These are phyloP conservation scores for Leucoraja ocellata DNA, from an alignment of 2,797 vertebrate species.

Conservation along the genomic window DNA sequence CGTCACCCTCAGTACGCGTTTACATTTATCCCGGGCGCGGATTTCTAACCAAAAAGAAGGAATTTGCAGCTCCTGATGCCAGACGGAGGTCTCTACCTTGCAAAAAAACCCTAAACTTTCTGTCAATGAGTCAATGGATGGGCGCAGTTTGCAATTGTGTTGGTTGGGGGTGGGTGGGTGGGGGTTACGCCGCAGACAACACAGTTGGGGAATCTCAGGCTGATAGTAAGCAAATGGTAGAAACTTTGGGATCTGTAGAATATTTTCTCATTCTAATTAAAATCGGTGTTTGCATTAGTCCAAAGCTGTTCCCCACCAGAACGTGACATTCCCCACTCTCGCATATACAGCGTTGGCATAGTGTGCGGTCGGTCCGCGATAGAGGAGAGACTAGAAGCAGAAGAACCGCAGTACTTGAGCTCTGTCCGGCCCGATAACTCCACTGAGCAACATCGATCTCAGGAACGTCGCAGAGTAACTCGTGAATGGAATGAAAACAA, in stretches of 20 bases:
- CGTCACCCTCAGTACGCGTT: no score
- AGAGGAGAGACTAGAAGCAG: no score
- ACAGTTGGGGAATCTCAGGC: background rate
- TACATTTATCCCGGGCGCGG: background rate
- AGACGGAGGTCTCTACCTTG: background rate
- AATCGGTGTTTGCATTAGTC: background rate
- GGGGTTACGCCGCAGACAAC: background rate
- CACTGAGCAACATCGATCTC: background rate
- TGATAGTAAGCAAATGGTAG: background rate
- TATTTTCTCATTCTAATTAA: background rate
- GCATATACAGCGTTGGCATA: background rate
- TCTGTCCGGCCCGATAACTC: background rate
- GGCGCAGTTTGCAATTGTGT: no score
- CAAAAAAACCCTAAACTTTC: background rate
- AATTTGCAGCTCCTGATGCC: background rate
- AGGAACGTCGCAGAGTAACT: background rate
- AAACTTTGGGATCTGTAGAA: background rate
- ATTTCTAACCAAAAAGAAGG: background rate
- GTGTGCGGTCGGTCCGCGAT: no score
- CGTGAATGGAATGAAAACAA: conserved; percentile 16
- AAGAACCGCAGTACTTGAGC: background rate
- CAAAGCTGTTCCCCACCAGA: background rate
- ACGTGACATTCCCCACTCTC: background rate
- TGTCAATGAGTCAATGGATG: no score
- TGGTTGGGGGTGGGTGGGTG: no score